These are phyloP conservation scores for Takifugu rubripes DNA, from an alignment of 2,797 vertebrate species.

Conservation along the genomic window DNA sequence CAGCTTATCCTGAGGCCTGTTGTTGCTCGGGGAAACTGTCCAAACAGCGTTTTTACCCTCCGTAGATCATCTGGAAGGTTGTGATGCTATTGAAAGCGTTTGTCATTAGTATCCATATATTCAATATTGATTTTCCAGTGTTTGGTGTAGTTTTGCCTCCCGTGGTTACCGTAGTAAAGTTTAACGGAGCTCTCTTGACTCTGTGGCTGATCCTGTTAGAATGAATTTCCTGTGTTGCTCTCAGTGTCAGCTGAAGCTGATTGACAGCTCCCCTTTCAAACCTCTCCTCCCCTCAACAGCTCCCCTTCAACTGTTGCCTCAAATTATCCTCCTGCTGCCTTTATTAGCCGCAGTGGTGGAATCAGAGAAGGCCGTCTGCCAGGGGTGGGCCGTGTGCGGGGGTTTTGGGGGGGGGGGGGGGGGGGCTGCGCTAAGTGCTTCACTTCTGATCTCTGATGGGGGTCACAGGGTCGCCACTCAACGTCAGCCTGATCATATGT, in stretches of 20 bases:
- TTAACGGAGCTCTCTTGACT: too few relatives aligned
- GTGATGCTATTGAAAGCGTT: too few relatives aligned
- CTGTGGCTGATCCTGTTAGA: slow-evolving; percentile 25
- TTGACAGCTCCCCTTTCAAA: slow-evolving; percentile 46
- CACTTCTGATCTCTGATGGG: slow-evolving; percentile 71
- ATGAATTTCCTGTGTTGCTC: slow-evolving; percentile 38
- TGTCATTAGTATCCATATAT: too few relatives aligned
- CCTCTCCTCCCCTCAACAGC: slow-evolving; percentile 39
- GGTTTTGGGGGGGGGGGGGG: slow-evolving; percentile 7
- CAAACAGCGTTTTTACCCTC: too few relatives aligned
- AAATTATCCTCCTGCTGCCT: slow-evolving; percentile 66
- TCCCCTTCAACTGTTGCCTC: slow-evolving; percentile 64
- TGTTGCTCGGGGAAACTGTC: slow-evolving; percentile 82
- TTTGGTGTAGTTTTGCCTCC: too few relatives aligned
- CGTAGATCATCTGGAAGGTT: too few relatives aligned
- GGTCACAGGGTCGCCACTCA: slow-evolving; percentile 73
- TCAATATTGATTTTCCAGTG: too few relatives aligned
- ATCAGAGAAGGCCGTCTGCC: slow-evolving; percentile 68
- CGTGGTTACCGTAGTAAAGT: too few relatives aligned
- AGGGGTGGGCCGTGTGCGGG: slow-evolving; percentile 40
- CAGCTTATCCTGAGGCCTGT: slow-evolving; percentile 81
- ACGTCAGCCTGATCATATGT: slow-evolving; percentile 77
- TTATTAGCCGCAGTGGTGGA: slow-evolving; percentile 73
- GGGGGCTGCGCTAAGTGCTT: slow-evolving; percentile 56
- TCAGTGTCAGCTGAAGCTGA: slow-evolving; percentile 38